Evolutionary conservation across 2,797 vertebrate species (phyloP).

Genomic region (Scolopax bukidnonensis): DNA sequence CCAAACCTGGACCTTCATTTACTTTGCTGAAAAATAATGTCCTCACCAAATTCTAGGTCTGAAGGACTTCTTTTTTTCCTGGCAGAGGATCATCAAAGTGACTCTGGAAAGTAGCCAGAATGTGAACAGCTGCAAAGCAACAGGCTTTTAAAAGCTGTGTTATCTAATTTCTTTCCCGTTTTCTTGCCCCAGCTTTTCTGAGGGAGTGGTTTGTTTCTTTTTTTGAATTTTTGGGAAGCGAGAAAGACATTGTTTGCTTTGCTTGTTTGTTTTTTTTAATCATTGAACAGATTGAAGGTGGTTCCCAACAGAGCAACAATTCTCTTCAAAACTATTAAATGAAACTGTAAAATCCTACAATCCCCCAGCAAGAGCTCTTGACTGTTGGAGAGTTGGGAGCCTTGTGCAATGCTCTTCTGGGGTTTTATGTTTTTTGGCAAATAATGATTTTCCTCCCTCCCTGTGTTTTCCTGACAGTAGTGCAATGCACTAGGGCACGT

Average conservation of each 20-base stretch:
- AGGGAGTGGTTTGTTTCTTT: not conserved
- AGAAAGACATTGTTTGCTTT: not conserved
- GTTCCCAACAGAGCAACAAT: not conserved
- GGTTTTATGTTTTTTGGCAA: not conserved
- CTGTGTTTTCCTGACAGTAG: not conserved
- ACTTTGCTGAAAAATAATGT: not conserved
- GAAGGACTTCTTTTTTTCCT: not conserved
- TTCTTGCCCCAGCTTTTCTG: not conserved
- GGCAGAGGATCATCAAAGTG: not conserved
- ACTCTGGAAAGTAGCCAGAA: slow-evolving; percentile 31
- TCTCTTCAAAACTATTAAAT: not conserved
- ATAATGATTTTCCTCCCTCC: not conserved
- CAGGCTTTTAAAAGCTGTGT: not conserved
- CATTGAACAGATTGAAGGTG: not conserved
- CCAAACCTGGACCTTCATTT: not conserved
- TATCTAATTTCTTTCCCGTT: not conserved
- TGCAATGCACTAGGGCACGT: not conserved
- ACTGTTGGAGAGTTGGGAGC: not conserved
- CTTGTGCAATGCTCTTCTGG: not conserved
- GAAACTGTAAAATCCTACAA: not conserved
- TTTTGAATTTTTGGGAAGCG: not conserved
- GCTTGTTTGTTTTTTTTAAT: not conserved
- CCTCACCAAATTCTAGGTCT: not conserved
- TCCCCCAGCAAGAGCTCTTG: not conserved
- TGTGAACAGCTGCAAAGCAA: slow-evolving; percentile 28